Percentiles rank a stretch among this genome's conserved stretches.
These are phyloP conservation scores for Phenganax stokvisi DNA, from an alignment of 92 coral and sea anemone genomes.

Conservation along the genomic window DNA sequence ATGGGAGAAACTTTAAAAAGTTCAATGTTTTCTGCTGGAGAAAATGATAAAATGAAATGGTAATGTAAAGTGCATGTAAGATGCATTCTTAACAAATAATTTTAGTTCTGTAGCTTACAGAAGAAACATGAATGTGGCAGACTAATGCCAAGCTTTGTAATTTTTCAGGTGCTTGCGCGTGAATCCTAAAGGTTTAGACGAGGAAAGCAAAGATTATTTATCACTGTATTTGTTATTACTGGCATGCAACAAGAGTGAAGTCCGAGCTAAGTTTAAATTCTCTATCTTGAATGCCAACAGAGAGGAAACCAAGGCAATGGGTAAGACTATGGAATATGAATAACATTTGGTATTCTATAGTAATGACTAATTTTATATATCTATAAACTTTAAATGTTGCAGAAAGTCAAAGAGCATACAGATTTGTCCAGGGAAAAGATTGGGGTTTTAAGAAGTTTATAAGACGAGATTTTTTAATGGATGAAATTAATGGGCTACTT, in stretches of 20 bases:
- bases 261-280: conserved; percentile 95
- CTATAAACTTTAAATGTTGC: not conserved
- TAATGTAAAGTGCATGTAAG: conserved; percentile 12
- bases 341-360: not conserved
- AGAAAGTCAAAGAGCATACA: conserved; percentile 98
- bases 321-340: conserved; percentile 44
- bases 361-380: not conserved
- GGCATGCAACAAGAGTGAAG: conserved; percentile 98
- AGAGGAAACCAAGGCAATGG: conserved; percentile 99
- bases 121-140: no score
- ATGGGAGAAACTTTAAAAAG: conserved; percentile 98
- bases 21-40: conserved; percentile 98
- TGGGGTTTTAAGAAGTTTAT: conserved; percentile 99
- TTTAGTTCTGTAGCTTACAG: no score
- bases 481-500: conserved; percentile 91
- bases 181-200: conserved; percentile 96
- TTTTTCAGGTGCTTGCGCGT: conserved; percentile 85
- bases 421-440: conserved; percentile 99
- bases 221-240: conserved; percentile 79
- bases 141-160: no score
- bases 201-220: conserved; percentile 97
- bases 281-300: conserved; percentile 95
- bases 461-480: conserved; percentile 96
- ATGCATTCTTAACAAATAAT: no score
- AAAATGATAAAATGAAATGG: conserved; percentile 99